Base-by-base conservation (phyloP, 2,888 invertebrate species). In the Ischnura elegans region DNA sequence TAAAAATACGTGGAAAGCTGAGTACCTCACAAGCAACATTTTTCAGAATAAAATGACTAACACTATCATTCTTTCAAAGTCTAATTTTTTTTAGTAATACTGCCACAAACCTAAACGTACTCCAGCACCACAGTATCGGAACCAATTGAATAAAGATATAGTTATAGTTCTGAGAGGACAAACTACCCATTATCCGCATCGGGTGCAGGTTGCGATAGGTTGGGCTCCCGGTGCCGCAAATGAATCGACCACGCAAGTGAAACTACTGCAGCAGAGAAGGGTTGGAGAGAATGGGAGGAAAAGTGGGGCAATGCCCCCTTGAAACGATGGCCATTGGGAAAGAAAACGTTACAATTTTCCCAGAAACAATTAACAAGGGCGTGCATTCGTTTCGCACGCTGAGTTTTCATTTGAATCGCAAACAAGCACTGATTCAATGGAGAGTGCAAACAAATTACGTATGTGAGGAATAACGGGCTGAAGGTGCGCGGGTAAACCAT, bases 171-270 rank as follows among this genome's bases (percentile, higher is more conserved):
- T 8, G 61, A n/a, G 61, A n/a, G 0, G 61, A 8, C 61, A 61
- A 19, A 61, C 25, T 6, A 4, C 4, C 25, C 61, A n/a, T 25
- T 1, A 4, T 61, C 21, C n/a, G 61, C 61, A 8, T 8, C n/a
- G 21, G n/a, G n/a, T 61, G 61, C n/a, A 8, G 61, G 61, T 61
- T 25, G 5, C 61, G 6, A 61, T 2, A 2, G 61, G n/a, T 8
- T n/a, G n/a, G 61, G 61, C n/a, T 3, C n/a, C n/a, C 8, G 61
- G n/a, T n/a, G 10, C n/a, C 25, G 61, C 61, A n/a, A n/a, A 6
- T 61, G 61, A 61, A 61, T 61, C n/a, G 61, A 61, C 61, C 61
- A 61, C 61, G 61, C 25, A n/a, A 61, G 51, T 51, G n/a, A 61
- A 61, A 61, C n/a, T 61, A 61, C 61, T 61, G 61, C n/a, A 25